A percentile compares a stretch with the other conserved stretches of the same genome.
Evolutionary conservation across 1,140 invertebrate species (phyloP).

Genomic region (Drosophila equinoxialis): DNA sequence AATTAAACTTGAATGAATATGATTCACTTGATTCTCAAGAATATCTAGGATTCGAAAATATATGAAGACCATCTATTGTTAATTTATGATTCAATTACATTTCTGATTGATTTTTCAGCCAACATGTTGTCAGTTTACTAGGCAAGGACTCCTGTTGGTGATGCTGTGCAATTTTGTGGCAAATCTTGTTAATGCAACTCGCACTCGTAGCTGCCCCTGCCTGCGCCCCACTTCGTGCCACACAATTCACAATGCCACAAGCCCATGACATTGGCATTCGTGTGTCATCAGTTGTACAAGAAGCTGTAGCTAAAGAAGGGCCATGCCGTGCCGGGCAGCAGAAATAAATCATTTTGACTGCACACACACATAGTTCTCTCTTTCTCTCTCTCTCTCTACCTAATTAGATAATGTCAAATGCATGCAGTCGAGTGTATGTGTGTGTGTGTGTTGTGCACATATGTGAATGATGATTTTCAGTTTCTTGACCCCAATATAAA

Average conservation of each 20-base stretch:
- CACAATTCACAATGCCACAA: conserved; percentile 7
- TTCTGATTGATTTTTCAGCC: background rate
- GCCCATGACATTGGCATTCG: conserved; percentile 64
- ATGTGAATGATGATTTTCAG: conserved; percentile 4
- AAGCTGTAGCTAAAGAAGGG: background rate
- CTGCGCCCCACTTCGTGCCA: background rate
- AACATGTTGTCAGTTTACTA: too few species aligned
- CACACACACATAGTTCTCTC: conserved; percentile 12
- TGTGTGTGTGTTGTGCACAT: background rate
- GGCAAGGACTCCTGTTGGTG: too few species aligned
- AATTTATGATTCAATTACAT: background rate
- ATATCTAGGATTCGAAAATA: too few species aligned
- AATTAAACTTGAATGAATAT: background rate
- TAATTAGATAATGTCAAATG: conserved; percentile 79
- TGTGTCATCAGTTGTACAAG: conserved; percentile 41
- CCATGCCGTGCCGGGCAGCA: background rate
- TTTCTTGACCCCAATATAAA: conserved; percentile 73
- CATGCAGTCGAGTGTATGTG: conserved; percentile 36
- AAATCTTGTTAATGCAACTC: conserved; percentile 1
- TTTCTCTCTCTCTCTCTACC: conserved; percentile 35
- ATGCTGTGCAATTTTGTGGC: conserved; percentile 5
- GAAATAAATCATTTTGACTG: conserved; percentile 70
- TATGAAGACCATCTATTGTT: background rate
- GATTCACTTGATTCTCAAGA: too few species aligned
- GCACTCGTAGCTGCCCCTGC: background rate